Percentiles rank a stretch among this genome's conserved stretches.
These are phyloP conservation scores for Varanus komodoensis DNA, from an alignment of 2,113 vertebrate species.

Conservation along the genomic window DNA sequence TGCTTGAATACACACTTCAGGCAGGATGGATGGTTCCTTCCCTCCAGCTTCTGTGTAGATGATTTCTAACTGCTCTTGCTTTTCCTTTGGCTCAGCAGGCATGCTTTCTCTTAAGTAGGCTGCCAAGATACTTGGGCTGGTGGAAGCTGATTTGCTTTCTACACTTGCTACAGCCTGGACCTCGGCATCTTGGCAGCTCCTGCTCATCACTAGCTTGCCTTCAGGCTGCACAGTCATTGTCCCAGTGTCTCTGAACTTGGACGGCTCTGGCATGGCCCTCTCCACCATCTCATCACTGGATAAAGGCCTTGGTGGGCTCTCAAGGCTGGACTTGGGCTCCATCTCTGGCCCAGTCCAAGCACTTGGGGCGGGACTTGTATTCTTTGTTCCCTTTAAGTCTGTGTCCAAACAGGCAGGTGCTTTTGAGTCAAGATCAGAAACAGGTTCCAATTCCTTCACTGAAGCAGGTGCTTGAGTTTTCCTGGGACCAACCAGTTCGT, in stretches of 20 bases:
- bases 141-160: slow-evolving; percentile 86
- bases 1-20: slow-evolving; percentile 54
- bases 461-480: neutral
- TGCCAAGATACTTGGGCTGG: slow-evolving; percentile 90
- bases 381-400: neutral
- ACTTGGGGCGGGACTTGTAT: rapidly evolving
- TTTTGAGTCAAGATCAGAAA: neutral
- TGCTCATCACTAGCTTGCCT: slow-evolving; percentile 47
- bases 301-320: rapidly evolving
- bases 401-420: neutral
- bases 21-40: slow-evolving; percentile 39
- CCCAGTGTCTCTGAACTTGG: slow-evolving; percentile 76
- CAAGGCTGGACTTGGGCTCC: rapidly evolving
- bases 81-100: slow-evolving; percentile 66
- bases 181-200: slow-evolving; percentile 83
- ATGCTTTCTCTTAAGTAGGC: slow-evolving; percentile 68
- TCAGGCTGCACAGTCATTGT: slow-evolving; percentile 87
- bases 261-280: neutral
- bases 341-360: neutral
- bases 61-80: slow-evolving; percentile 78
- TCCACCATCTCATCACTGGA: rapidly evolving
- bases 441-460: rapidly evolving
- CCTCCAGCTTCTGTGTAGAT: slow-evolving; percentile 67
- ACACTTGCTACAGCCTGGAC: slow-evolving; percentile 89
- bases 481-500: neutral